Conservation (phyloP, 1,140 invertebrate species). For the Sycophila sp. region DNA sequence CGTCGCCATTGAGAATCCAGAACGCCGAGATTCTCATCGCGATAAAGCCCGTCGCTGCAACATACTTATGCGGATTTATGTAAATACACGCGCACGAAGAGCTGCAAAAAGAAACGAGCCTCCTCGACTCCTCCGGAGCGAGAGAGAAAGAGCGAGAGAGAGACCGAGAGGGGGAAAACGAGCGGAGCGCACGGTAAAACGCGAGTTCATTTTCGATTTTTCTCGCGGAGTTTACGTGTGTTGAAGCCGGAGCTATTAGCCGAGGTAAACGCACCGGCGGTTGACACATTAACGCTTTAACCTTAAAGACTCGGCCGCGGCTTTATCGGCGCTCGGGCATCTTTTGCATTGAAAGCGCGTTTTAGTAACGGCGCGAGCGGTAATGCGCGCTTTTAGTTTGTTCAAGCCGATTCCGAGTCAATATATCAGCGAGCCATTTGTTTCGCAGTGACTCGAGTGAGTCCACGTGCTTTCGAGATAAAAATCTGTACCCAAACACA, state of each 20-base stretch:
- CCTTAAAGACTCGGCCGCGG: too few species aligned
- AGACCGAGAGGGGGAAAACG: too few species aligned
- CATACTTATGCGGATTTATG: conserved; percentile 25
- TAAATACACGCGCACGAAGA: neutral
- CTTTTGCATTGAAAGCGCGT: too few species aligned
- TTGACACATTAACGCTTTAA: conserved; percentile 1
- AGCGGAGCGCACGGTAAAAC: too few species aligned
- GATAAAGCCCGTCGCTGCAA: neutral
- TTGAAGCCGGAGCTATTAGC: neutral
- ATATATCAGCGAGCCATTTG: neutral
- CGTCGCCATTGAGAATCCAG: conserved; percentile 21
- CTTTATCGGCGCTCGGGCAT: too few species aligned
- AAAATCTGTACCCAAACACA: too few species aligned
- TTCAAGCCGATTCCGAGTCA: neutral
- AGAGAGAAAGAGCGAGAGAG: neutral
- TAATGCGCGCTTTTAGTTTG: neutral
- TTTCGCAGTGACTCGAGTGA: too few species aligned
- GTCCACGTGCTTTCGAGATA: neutral
- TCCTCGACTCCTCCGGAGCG: neutral
- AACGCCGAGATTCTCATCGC: conserved; percentile 17
- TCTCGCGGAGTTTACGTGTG: too few species aligned
- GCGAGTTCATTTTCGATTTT: too few species aligned
- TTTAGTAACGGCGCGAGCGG: too few species aligned
- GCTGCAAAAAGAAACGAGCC: neutral
- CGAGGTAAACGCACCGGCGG: conserved; percentile 4